Evolutionary conservation across 2,113 vertebrate species (phyloP), one percentile per base, ranked within the genome.

Genomic region (Opisthocomus hoazin): DNA sequence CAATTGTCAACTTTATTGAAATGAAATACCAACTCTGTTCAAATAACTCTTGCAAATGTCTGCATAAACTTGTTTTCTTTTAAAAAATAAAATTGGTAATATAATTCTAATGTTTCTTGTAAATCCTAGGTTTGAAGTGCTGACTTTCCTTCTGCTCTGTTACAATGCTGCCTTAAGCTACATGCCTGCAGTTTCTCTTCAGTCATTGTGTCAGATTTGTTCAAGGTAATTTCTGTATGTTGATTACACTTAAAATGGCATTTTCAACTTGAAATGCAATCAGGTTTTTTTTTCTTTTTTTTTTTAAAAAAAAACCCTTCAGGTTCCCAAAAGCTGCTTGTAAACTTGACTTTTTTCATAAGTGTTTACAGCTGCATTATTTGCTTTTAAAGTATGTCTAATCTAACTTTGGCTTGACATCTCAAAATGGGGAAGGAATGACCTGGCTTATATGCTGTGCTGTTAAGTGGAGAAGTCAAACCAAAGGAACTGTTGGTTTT

Each of bases 161-260:
- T 99, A 99, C 97, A 99, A 99, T 58, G 98, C 99, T 97, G 98
- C 99, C 95, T 98, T 99, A 97, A 99, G 98, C 97, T 99, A 99
- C 97, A 99, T 99, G 99, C 98, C 98, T 94, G 87, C 98, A 91
- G 98, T 98, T 92, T 99, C 99, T 93, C 98, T 99, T 92, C 99
- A 99, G 91, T 99, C 99, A 8, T 97, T 99, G 91, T 99, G 99
- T 97, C 99, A 99, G 15, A 98, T 99, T 95, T 99, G 98, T 96
- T 99, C 99, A 97, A 99, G 99, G 99, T 99, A 98, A 98, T 94
- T 94, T 84, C 77, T 81, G 18, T 57, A 43, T 20, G 36, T 18
- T 93, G 37, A 39, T 80, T 89, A 64, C 34, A 68, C 13, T 96
- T 75, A 26, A 65, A 94, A 24, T 41, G 34, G 10, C 21, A 48